These are phyloP conservation scores for Willisornis vidua DNA, from an alignment of 2,113 vertebrate genomes.

Conservation along the genomic window DNA sequence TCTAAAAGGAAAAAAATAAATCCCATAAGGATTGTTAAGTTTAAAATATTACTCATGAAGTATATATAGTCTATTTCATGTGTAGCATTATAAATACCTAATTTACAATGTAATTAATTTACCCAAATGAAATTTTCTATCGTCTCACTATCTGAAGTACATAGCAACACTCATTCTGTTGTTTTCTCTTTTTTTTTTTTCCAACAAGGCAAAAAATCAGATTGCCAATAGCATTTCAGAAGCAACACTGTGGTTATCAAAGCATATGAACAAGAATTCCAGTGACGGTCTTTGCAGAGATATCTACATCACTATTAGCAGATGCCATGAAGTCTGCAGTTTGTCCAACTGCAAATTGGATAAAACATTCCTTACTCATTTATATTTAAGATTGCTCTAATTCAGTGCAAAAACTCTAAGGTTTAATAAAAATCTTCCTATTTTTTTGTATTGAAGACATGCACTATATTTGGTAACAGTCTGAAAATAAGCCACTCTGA, in stretches of 20 bases:
- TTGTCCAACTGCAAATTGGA: background rate
- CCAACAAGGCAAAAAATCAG: background rate
- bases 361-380: background rate
- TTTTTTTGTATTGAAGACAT: background rate
- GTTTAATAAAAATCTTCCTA: background rate
- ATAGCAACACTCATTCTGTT: background rate
- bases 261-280: background rate
- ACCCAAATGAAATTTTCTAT: background rate
- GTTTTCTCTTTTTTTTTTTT: background rate
- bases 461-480: background rate
- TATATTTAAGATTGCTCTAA: background rate
- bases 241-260: background rate
- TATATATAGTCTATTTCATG: background rate
- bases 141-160: background rate
- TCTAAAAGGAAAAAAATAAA: conserved; percentile 76
- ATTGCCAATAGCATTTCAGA: background rate
- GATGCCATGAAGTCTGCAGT: background rate
- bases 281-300: background rate
- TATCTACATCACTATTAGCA: background rate
- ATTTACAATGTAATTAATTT: background rate
- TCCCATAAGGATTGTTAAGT: background rate
- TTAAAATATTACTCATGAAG: background rate
- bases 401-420: background rate
- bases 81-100: background rate
- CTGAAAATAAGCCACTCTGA: background rate